A percentile compares a stretch with the other conserved stretches of the same genome.
phyloP scores from a whole-genome alignment of 2,888 invertebrate genomes.

The Syrphus vitripennis region DNA sequence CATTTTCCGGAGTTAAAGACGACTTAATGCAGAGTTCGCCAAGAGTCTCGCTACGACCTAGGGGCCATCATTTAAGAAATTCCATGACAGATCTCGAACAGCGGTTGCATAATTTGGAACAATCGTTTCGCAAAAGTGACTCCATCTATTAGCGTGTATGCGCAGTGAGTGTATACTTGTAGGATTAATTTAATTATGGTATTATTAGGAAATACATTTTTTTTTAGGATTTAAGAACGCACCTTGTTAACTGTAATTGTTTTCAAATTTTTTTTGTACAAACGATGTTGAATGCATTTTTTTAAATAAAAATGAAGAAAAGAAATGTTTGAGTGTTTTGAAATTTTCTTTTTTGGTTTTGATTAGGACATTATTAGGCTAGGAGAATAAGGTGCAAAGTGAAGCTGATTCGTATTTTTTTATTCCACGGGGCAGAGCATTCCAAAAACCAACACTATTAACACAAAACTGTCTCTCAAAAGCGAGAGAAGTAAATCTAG shows the following conservation, averaged over 20 bases:
- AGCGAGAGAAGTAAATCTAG: too few relatives aligned
- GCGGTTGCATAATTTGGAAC: conserved; percentile 79
- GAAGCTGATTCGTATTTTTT: too few relatives aligned
- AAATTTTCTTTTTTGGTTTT: too few relatives aligned
- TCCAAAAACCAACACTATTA: too few relatives aligned
- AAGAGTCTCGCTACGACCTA: conserved; percentile 77
- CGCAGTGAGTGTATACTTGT: neutral
- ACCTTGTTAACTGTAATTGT: conserved; percentile 45
- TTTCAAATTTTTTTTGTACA: conserved; percentile 25
- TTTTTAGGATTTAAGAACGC: conserved; percentile 22
- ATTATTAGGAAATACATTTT: conserved; percentile 39
- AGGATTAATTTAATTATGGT: conserved; percentile 29
- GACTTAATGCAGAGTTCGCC: conserved; percentile 80
- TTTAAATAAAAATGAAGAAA: conserved; percentile 73
- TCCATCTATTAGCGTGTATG: conserved; percentile 74
- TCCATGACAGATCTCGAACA: conserved; percentile 81
- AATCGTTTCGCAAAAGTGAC: conserved; percentile 79
- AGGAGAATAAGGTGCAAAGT: too few relatives aligned
- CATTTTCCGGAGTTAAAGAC: conserved; percentile 80
- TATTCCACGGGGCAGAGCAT: too few relatives aligned
- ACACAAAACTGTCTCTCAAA: too few relatives aligned
- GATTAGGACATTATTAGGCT: too few relatives aligned
- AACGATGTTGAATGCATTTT: conserved; percentile 47
- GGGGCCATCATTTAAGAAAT: conserved; percentile 79
- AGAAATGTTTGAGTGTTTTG: neutral